Base-by-base conservation (phyloP, 2,113 vertebrate genomes). In the Cavia aperea region DNA sequence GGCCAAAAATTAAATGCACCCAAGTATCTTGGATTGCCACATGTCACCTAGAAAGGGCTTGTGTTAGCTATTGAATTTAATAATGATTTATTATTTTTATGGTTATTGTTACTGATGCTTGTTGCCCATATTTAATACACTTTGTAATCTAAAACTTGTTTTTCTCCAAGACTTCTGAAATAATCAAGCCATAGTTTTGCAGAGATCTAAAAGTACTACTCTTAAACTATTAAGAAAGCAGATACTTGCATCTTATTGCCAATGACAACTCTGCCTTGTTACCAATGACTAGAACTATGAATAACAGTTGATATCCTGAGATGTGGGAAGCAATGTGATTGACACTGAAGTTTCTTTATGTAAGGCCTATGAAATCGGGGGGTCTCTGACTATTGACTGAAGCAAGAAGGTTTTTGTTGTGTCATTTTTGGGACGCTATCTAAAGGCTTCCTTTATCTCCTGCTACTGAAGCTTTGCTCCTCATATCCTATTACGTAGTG, bases 321-420 rank as follows among this genome's bases (percentile, higher is more conserved):
- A 77, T 92, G 87, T 92, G 68, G 81, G 73, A 92, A 92, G n/a
- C 9, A 51, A 36, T 58, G n/a, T 39, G 92, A 81, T n/a, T 90
- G 56, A 46, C 51, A 85, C 49, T 86, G 26, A 60, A 66, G 43
- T 70, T 87, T 79, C 60, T 86, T 90, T 85, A 79, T 78, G 49
- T 16, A 86, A 39, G 70, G 2, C 8, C 36, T 26, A 12, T 60
- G 46, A 85, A 87, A 16, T n/a, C 36, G 58, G 39, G 31, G 31
- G 84, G 23, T 39, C 51, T 78, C 0, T 4, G 86, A 29, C 49
- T 90, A 72, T 29, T 83, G 68, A 36, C 58, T 84, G 43, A 54
- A 81, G 68, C 1, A n/a, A 73, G 54, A 21, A 11, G 29, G 87
- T 89, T 91, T 92, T 72, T 86, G n/a, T 86, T 65, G 15, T 43